Base-by-base conservation (phyloP, 1,140 invertebrate genomes). In the Drosophila fuyamai region DNA sequence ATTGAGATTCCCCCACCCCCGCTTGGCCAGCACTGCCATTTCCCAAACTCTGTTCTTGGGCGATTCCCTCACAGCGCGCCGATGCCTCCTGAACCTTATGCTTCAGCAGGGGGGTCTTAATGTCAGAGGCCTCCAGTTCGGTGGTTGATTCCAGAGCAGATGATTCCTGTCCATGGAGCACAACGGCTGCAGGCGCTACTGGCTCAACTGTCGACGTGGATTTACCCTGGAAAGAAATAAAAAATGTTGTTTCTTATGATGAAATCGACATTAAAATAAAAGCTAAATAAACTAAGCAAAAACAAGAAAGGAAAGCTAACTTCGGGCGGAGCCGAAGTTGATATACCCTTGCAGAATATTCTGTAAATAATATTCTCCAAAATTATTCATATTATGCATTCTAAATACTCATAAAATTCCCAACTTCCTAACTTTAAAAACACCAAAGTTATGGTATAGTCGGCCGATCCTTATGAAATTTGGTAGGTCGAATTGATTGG, bases 41-140 rank as follows among this genome's bases (percentile, higher is more conserved):
- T 29, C 66, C 57, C 27, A 88, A 18, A 51, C 61, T 54, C 9
- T 76, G 14, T 16, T 77, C 79, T n/a, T 53, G 54, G 23, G 7
- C 38, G n/a, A 65, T 65, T 12, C 46, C 56, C 5, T 47, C 63
- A 16, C 51, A 46, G 29, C 79, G 79, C 29, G 53, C 41, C 3
- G 54, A 27, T 12, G 29, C 13, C 23, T 86, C 83, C 60, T 59
- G 79, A 0, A 63, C 53, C 35, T 79, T 91, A 0, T 84, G 66
- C 41, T 90, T 83, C 4, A 90, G 44, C 16, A 91, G 60, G 14
- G 86, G 86, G 41, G 77, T 90, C 74, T 91, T 91, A 10, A 91
- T 75, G 44, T 91, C 90, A 23, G 65, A 58, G 29, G 46, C 60
- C 54, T 90, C 81, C 18, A 83, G 58, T 27, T 84, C 83, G 16